phyloP scores from a whole-genome alignment of 1,140 invertebrate genomes.

The Aricia agestis region DNA sequence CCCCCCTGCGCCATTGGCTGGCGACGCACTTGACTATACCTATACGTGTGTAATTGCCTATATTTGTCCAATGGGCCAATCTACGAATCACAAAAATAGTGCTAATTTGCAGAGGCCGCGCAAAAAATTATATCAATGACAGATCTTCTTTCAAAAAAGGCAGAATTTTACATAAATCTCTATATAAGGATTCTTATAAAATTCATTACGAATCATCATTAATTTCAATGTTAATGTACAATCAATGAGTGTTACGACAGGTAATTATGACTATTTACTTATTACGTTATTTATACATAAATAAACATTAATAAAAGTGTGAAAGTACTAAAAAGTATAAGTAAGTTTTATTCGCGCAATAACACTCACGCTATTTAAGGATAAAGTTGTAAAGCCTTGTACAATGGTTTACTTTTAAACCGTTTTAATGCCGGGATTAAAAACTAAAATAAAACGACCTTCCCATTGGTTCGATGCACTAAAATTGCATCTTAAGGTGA shows the following conservation, averaged over 20 bases:
- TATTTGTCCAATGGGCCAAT: too few species aligned
- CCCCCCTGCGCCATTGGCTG: too few species aligned
- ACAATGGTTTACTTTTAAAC: neutral
- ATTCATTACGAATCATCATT: neutral
- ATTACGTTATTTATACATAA: neutral
- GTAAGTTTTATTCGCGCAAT: neutral
- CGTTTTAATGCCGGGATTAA: neutral
- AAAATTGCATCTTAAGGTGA: conserved; percentile 23
- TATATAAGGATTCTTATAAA: neutral
- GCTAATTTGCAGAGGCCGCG: too few species aligned
- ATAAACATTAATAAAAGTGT: neutral
- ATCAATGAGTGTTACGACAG: neutral
- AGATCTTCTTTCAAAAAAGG: too few species aligned
- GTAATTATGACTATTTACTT: neutral
- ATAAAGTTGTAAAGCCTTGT: neutral
- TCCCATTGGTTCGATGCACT: conserved; percentile 25
- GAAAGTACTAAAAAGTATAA: neutral
- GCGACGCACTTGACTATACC: too few species aligned
- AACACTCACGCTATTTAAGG: neutral
- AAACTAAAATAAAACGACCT: conserved; percentile 23
- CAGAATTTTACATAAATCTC: too few species aligned
- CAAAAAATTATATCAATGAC: too few species aligned
- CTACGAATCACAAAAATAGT: too few species aligned
- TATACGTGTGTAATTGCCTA: too few species aligned
- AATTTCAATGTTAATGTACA: neutral